Base-by-base conservation (phyloP, 2,888 invertebrate genomes). In the Taphrorychus bicolor region DNA sequence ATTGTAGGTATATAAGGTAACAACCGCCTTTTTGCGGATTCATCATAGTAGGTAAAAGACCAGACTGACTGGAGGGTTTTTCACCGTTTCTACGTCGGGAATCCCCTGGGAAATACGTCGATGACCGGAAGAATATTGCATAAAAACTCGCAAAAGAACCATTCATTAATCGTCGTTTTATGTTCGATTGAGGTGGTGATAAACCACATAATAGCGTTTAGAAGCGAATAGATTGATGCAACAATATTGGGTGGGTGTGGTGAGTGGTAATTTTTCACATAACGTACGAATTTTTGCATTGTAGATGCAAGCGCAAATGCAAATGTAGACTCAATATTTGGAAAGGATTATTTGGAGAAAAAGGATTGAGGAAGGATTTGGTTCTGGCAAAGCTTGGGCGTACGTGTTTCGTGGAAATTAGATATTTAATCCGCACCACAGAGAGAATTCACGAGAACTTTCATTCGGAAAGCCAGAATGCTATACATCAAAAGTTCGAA, bases 71-170 rank as follows among this genome's bases (percentile, higher is more conserved):
- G 11, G 45, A 14, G 42, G 62, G 62, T 54, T 49, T 56, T 61
- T 61, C 54, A 54, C 62, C 48, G 51, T 57, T 53, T 21, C 14
- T 5, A 51, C 51, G 21, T 18, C 16, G 65, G 65, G 59, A 65
- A 54, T 54, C 65, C 57, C 59, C 54, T 41, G 41, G 58, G 18
- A 40, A 59, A 58, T 42, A 56, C 42, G 52, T 41, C 49, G 23
- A 21, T 49, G 59, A 53, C 59, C 59, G 42, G 54, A 59, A 65
- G 59, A 42, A 42, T 41, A 21, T 52, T 24, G 18, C 18, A 56
- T 24, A 57, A 63, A 57, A 49, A 54, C 23, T 32, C 32, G 17
- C 14, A 5, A 17, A 32, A 54, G 54, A 54, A 54, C 23, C 24
- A 54, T n/a, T n/a, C n/a, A n/a, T 54, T 54, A 54, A 54, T 32